phyloP scores from a whole-genome alignment of 2,888 invertebrate genomes.

The Abscondita cerata region DNA sequence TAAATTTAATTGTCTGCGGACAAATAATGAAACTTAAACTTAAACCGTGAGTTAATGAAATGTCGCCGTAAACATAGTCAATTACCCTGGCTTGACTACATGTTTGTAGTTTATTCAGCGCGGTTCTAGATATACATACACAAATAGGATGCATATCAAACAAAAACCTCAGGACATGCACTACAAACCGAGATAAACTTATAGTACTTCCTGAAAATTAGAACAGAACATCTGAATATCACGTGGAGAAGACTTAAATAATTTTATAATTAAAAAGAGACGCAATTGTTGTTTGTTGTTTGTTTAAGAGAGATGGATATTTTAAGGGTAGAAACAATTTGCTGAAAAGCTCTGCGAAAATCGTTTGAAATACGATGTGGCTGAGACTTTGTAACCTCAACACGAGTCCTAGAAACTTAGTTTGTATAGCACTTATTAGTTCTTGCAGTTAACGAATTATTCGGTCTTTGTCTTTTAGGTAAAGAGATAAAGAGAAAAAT shows the following conservation, averaged over 20 bases:
- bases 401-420: conserved; percentile 44
- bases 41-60: conserved; percentile 44
- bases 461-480: conserved; percentile 16
- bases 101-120: conserved; percentile 36
- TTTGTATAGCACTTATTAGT: conserved; percentile 45
- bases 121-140: conserved; percentile 30
- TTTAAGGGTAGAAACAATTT: conserved; percentile 36
- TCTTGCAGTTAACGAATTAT: conserved; percentile 32
- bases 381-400: conserved; percentile 44
- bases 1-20: conserved; percentile 17
- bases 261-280: conserved; percentile 2
- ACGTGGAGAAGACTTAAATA: conserved; percentile 19
- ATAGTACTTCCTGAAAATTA: conserved; percentile 15
- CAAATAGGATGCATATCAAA: conserved; percentile 23
- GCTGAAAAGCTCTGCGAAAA: conserved; percentile 42
- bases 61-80: conserved; percentile 43
- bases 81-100: conserved; percentile 37
- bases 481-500: background rate
- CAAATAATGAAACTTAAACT: conserved; percentile 36
- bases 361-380: conserved; percentile 46
- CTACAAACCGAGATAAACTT: conserved; percentile 29
- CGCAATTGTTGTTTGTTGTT: background rate
- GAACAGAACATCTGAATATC: conserved; percentile 11
- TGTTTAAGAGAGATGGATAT: conserved; percentile 18
- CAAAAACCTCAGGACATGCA: conserved; percentile 28